Evolutionary conservation across 2,113 vertebrate genomes (phyloP).

Genomic region (Athene noctua): DNA sequence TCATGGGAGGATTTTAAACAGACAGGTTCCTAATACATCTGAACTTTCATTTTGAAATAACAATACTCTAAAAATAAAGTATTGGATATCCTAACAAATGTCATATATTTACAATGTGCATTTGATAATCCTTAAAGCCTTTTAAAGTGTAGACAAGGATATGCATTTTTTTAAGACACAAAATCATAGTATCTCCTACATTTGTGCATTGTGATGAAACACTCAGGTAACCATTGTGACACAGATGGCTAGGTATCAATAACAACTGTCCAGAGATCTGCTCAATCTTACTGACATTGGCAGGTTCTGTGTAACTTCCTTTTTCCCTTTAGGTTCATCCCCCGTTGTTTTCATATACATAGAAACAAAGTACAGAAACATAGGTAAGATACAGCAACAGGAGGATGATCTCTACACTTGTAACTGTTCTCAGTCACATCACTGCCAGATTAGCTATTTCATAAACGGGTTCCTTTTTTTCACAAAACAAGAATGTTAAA

Average conservation of each 20-base stretch:
- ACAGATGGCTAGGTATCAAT: too few relatives aligned
- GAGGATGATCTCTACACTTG: background rate
- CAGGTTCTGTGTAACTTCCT: background rate
- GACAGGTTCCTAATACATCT: background rate
- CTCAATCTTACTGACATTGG: background rate
- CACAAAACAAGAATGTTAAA: background rate
- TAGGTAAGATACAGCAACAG: background rate
- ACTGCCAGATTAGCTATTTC: background rate
- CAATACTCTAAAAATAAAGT: background rate
- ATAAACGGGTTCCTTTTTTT: background rate
- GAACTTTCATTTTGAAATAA: background rate
- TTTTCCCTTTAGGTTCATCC: background rate
- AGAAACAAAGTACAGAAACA: background rate
- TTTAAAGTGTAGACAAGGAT: background rate
- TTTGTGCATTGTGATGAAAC: background rate
- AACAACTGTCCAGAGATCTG: background rate
- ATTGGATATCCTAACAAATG: background rate
- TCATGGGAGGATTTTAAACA: background rate
- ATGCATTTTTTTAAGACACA: background rate
- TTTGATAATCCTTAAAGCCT: background rate
- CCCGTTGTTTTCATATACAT: background rate
- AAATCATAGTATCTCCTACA: background rate
- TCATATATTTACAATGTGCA: background rate
- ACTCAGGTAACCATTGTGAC: background rate
- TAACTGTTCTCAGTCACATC: background rate